Evolutionary conservation across 1,140 invertebrate genomes (phyloP).

Genomic region (Anastrepha ludens): DNA sequence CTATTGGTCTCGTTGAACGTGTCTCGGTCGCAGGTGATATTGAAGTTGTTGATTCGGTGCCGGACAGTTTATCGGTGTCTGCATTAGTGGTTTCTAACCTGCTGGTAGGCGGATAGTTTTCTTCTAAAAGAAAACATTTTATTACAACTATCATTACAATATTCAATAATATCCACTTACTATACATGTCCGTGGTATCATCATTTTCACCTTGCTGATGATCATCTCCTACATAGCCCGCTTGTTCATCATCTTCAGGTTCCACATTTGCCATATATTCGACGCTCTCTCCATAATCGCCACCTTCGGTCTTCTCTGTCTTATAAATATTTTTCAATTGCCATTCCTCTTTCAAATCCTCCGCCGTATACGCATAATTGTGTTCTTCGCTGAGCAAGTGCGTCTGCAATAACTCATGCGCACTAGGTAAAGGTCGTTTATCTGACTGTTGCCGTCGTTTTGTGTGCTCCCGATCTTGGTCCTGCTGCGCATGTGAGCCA

Average conservation of each 20-base stretch:
- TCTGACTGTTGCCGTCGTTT: neutral
- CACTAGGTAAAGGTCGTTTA: constrained; percentile 53
- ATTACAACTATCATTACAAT: neutral
- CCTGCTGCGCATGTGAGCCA: neutral
- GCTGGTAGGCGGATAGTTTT: neutral
- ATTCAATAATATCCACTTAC: neutral
- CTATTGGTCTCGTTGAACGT: constrained; percentile 69
- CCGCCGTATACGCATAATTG: constrained; percentile 69
- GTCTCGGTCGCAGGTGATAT: constrained; percentile 5
- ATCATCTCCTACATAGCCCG: neutral
- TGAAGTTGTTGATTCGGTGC: no score
- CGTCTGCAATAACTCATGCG: constrained; percentile 65
- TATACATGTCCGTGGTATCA: neutral
- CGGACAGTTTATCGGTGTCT: neutral
- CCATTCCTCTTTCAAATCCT: constrained; percentile 62
- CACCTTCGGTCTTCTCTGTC: constrained; percentile 63
- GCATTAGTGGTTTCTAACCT: neutral
- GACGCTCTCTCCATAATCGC: neutral
- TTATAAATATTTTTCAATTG: constrained; percentile 65
- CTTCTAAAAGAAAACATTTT: neutral
- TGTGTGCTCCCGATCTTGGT: neutral
- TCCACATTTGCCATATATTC: constrained; percentile 60
- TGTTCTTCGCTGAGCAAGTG: constrained; percentile 70
- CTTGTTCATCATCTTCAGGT: neutral
- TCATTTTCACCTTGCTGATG: constrained; percentile 2